A percentile compares a stretch with the other conserved stretches of the same genome.
Conservation (phyloP, 2,888 invertebrate genomes). For the Rhopalosiphum nymphaeae region DNA sequence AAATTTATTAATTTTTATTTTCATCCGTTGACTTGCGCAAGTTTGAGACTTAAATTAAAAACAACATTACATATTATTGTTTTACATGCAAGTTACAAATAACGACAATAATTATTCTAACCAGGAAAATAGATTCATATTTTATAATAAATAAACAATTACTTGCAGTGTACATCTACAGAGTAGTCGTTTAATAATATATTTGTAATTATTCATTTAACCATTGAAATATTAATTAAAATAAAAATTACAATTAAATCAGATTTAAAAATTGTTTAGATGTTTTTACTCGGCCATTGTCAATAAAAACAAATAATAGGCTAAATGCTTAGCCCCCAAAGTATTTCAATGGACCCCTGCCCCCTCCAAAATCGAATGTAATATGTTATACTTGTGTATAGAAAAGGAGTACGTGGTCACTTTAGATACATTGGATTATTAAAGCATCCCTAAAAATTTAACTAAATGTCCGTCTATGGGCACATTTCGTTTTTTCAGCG, state of each 20-base stretch:
- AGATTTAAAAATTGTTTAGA: not conserved
- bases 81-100: not conserved
- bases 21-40: not conserved
- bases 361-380: too few species aligned
- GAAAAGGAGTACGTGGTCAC: too few species aligned
- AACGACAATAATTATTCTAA: not conserved
- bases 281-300: not conserved
- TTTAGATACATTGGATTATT: too few species aligned
- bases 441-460: too few species aligned
- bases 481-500: not conserved
- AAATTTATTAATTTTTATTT: not conserved
- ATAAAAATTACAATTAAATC: not conserved
- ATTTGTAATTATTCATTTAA: not conserved
- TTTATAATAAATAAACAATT: not conserved
- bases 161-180: not conserved
- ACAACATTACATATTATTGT: not conserved
- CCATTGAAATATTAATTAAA: not conserved
- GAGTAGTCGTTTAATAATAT: not conserved
- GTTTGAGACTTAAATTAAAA: not conserved
- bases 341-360: too few species aligned
- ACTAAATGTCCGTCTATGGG: too few species aligned
- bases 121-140: not conserved
- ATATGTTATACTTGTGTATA: too few species aligned
- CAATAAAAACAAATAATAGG: not conserved
- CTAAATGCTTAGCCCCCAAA: too few species aligned